Conservation (phyloP, 2,797 vertebrate species). For the Megalops cyprinoides region DNA sequence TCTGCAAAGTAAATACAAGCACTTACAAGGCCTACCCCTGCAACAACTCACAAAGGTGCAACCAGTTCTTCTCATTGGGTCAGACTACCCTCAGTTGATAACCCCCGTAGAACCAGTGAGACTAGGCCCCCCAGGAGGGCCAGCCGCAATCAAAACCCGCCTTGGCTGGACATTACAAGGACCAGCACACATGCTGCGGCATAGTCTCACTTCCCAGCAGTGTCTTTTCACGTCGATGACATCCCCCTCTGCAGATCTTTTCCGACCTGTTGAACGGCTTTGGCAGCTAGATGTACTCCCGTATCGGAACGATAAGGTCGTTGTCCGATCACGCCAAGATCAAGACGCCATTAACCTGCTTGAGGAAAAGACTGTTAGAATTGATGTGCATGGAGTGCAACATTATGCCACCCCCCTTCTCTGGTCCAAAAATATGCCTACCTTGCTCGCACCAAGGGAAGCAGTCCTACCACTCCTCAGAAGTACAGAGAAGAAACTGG, state of each 20-base stretch:
- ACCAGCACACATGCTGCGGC: too few species aligned
- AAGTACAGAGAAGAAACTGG: not conserved
- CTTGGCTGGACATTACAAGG: too few species aligned
- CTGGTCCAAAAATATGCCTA: not conserved
- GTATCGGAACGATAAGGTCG: not conserved
- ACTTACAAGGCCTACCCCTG: too few species aligned
- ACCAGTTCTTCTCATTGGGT: too few species aligned
- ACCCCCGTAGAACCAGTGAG: too few species aligned
- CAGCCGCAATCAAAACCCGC: too few species aligned
- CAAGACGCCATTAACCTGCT: not conserved
- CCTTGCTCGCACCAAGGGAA: not conserved
- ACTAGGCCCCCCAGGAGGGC: too few species aligned
- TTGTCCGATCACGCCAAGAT: not conserved
- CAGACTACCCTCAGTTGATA: too few species aligned
- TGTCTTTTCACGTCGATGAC: not conserved
- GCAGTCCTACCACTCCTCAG: slow-evolving; percentile 6
- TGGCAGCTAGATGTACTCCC: not conserved
- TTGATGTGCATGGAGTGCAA: slow-evolving; percentile 7
- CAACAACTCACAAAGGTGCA: too few species aligned
- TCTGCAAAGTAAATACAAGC: too few species aligned
- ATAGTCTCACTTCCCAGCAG: not conserved
- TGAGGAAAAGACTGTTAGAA: slow-evolving; percentile 7
- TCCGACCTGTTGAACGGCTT: not conserved
- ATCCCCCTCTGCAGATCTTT: not conserved
- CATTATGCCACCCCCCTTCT: not conserved